phyloP scores from a whole-genome alignment of 2,797 vertebrate species.

The Malacoraja senta region DNA sequence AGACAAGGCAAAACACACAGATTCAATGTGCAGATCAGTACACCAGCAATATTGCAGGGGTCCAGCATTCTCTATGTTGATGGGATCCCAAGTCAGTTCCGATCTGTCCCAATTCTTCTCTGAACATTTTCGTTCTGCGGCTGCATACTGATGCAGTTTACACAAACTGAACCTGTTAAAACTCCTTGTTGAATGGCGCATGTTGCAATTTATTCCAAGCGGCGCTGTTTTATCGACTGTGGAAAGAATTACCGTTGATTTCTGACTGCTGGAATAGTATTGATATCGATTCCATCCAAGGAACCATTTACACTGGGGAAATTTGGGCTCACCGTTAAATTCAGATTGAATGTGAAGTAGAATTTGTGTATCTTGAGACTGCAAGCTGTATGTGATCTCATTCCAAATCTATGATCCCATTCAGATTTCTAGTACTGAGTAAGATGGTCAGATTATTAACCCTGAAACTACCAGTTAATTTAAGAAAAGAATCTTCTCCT shows the following conservation, averaged over 20 bases:
- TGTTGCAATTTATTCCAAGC: background rate
- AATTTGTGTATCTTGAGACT: background rate
- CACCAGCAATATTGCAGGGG: background rate
- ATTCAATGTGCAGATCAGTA: background rate
- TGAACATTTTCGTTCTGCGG: background rate
- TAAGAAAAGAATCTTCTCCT: background rate
- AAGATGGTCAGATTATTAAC: background rate
- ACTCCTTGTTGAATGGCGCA: background rate
- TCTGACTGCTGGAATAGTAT: background rate
- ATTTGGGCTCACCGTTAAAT: background rate
- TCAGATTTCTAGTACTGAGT: background rate
- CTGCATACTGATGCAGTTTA: background rate
- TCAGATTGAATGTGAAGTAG: slow-evolving; percentile 19
- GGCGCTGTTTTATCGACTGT: background rate
- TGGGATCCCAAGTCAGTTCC: background rate
- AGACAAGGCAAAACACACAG: background rate
- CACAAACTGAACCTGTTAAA: background rate
- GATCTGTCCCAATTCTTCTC: background rate
- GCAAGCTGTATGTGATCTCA: background rate
- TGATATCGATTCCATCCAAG: background rate
- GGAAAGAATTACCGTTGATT: background rate
- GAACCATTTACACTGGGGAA: background rate
- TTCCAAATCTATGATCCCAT: background rate
- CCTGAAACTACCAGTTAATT: background rate
- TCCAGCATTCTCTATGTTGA: background rate